Evolutionary conservation across 2,113 vertebrate genomes (phyloP), one percentile per base, ranked within the genome.

Genomic region (Forbesichthys papilliferus): DNA sequence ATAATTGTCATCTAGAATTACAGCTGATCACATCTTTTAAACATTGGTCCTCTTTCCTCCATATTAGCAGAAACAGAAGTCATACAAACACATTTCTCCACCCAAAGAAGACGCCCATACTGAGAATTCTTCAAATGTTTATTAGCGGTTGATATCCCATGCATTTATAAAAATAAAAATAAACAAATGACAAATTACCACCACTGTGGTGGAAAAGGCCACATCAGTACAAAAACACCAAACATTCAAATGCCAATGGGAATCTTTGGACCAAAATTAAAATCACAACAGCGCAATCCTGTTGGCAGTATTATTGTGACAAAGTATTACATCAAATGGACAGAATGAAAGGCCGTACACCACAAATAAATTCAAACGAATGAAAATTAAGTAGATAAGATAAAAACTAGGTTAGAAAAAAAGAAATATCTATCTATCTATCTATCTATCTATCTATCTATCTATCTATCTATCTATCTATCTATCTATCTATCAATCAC

Each of bases 201-300:
- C 12, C 49, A 61, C 12, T 10, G 12, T 14, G 11, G 13, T 53
- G 42, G 71, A 51, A 62, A 48, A 71, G 34, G 61, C 58, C 33
- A 66, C 54, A 61, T 65, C 18, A 62, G 49, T 55, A 13, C 9
- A 64, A 47, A 68, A 68, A 80, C 27, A 51, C 49, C 34, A 48
- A 49, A 82, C 66, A 85, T 88, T 83, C 64, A 81, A 66, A 80
- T 58, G 61, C 58, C 73, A 72, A 68, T 66, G 18, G 75, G 73
- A 79, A 55, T 74, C 75, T 86, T 75, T 82, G 55, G 63, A 55
- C 74, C 54, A 59, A 55, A 78, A 71, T 70, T 68, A 69, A 12
- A 77, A 68, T 11, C 56, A 64, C 11, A 59, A 54, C 53, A 84
- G 67, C 54, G 72, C 63, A 66, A 65, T 10, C 14, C 64, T 53